Evolutionary conservation across 1,140 invertebrate genomes (phyloP).

Genomic region (Leptinotarsa lineolata): DNA sequence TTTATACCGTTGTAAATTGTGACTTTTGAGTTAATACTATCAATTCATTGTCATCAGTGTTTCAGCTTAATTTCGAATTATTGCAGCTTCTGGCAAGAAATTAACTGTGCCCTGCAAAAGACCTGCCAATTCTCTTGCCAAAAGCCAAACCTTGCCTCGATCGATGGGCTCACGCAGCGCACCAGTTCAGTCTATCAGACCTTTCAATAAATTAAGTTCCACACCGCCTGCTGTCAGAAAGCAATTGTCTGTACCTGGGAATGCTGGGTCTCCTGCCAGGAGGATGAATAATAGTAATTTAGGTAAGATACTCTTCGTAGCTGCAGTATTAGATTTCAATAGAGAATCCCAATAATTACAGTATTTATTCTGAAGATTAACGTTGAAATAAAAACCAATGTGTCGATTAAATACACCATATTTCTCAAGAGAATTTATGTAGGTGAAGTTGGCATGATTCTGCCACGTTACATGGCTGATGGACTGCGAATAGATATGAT

Average conservation of each 20-base stretch:
- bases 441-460: no score
- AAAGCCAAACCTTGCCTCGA: slow-evolving; percentile 81
- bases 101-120: slow-evolving; percentile 72
- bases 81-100: slow-evolving; percentile 72
- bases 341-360: no score
- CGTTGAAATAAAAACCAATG: no score
- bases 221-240: slow-evolving; percentile 81
- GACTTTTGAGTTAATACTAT: no score
- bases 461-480: no score
- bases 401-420: no score
- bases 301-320: slow-evolving; percentile 23
- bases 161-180: slow-evolving; percentile 75
- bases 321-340: no score
- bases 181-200: slow-evolving; percentile 55
- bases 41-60: slow-evolving; percentile 29
- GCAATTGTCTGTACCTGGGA: slow-evolving; percentile 73
- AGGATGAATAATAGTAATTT: slow-evolving; percentile 28
- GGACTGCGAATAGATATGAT: no score
- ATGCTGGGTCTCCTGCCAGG: slow-evolving; percentile 63
- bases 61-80: slow-evolving; percentile 13
- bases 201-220: slow-evolving; percentile 71
- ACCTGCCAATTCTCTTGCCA: slow-evolving; percentile 67
- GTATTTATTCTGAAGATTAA: no score
- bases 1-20: no score
- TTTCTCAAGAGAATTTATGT: no score